These are phyloP conservation scores for Geotrupes spiniger DNA, from an alignment of 2,888 invertebrate genomes.

Conservation along the genomic window DNA sequence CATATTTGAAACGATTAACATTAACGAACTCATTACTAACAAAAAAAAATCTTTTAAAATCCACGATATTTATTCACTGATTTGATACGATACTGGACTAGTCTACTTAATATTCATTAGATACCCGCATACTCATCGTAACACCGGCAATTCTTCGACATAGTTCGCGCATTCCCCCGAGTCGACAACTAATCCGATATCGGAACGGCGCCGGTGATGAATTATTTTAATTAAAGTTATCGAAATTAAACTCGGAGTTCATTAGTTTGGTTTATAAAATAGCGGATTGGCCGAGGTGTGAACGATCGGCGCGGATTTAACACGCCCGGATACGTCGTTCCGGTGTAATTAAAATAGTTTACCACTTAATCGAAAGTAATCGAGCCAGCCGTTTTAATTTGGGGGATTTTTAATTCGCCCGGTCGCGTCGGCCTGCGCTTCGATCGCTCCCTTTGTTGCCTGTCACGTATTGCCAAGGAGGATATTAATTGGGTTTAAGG, in stretches of 20 bases:
- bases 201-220: constrained; percentile 30
- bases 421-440: neutral
- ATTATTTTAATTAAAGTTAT: constrained; percentile 44
- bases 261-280: constrained; percentile 38
- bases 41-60: too few species aligned
- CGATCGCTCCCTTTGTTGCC: too few species aligned
- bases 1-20: too few species aligned
- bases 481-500: too few species aligned
- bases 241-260: constrained; percentile 40
- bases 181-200: neutral
- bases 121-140: too few species aligned
- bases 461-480: too few species aligned
- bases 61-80: too few species aligned
- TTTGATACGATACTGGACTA: too few species aligned
- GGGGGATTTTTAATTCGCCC: neutral
- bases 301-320: constrained; percentile 23
- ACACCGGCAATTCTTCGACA: too few species aligned
- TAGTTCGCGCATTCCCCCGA: neutral
- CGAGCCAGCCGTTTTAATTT: neutral
- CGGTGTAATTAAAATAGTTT: constrained; percentile 21
- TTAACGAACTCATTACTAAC: too few species aligned
- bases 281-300: constrained; percentile 32
- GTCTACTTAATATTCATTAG: too few species aligned
- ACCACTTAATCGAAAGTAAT: constrained; percentile 9
- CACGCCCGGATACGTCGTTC: constrained; percentile 14